Evolutionary conservation across 1,140 invertebrate genomes (phyloP).

Genomic region (Rhopalosiphum padi): DNA sequence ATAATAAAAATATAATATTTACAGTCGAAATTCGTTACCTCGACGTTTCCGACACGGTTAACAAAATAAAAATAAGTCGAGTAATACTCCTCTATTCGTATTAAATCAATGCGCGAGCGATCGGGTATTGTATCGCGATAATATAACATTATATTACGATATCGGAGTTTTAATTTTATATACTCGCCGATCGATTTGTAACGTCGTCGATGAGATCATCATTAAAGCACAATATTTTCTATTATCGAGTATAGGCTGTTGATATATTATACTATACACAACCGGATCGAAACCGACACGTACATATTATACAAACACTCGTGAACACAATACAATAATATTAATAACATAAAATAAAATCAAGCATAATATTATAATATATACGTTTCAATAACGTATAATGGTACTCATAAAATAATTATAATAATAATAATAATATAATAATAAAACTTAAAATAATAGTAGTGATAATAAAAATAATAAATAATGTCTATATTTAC

Average conservation of each 20-base stretch:
- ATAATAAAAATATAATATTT: background rate
- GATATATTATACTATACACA: background rate
- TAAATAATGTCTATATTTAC: background rate
- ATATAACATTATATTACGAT: background rate
- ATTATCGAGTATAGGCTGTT: background rate
- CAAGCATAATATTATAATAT: background rate
- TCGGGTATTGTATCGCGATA: background rate
- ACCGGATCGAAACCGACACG: background rate
- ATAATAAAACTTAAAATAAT: conserved; percentile 15
- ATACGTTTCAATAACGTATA: background rate
- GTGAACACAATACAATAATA: background rate
- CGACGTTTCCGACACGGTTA: background rate
- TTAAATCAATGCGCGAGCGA: background rate
- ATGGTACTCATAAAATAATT: background rate
- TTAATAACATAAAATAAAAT: conserved; percentile 15
- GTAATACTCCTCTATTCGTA: background rate
- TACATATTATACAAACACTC: background rate
- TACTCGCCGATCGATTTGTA: background rate
- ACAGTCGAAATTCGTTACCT: background rate
- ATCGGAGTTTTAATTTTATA: background rate
- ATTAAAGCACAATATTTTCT: background rate
- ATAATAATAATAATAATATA: conserved; percentile 8
- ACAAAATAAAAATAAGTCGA: background rate
- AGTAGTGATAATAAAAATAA: background rate
- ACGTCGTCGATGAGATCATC: conserved; percentile 11